A percentile compares a stretch with the other conserved stretches of the same genome.
phyloP scores from a whole-genome alignment of 2,113 vertebrate species.

The Excalfactoria chinensis region DNA sequence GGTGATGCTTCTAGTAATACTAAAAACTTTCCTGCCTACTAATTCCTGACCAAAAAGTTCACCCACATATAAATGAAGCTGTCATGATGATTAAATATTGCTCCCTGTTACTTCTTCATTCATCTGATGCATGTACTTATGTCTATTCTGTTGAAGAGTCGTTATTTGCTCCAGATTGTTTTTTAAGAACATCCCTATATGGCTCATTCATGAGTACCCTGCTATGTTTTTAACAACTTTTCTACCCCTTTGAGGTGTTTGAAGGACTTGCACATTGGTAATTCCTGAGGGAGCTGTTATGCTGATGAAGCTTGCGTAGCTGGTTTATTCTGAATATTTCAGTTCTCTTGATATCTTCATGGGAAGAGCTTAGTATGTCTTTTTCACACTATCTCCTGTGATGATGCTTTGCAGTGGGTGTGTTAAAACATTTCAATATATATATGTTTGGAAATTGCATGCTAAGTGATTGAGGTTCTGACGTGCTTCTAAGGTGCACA shows the following conservation, averaged over 20 bases:
- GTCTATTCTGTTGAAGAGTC: neutral
- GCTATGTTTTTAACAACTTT: neutral
- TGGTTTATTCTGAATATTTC: constrained; percentile 21
- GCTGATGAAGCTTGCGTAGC: neutral
- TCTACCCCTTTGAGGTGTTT: neutral
- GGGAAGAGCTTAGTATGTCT: neutral
- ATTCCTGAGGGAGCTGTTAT: neutral
- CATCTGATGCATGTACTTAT: neutral
- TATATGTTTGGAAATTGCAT: neutral
- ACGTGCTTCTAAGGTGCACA: rapidly evolving
- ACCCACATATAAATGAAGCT: neutral
- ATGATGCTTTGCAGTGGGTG: neutral
- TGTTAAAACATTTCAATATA: neutral
- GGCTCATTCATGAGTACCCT: neutral
- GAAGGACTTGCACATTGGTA: neutral
- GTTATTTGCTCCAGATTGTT: neutral
- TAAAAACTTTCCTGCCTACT: neutral
- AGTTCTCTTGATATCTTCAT: neutral
- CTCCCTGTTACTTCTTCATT: neutral
- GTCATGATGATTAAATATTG: neutral
- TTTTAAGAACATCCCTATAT: neutral
- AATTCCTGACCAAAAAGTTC: neutral
- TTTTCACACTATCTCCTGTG: neutral
- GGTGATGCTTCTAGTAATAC: neutral
- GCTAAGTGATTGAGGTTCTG: neutral